A percentile compares a stretch with the other conserved stretches of the same genome.
Evolutionary conservation across 2,888 invertebrate genomes (phyloP).

Genomic region (Ochropleura leucogaster): DNA sequence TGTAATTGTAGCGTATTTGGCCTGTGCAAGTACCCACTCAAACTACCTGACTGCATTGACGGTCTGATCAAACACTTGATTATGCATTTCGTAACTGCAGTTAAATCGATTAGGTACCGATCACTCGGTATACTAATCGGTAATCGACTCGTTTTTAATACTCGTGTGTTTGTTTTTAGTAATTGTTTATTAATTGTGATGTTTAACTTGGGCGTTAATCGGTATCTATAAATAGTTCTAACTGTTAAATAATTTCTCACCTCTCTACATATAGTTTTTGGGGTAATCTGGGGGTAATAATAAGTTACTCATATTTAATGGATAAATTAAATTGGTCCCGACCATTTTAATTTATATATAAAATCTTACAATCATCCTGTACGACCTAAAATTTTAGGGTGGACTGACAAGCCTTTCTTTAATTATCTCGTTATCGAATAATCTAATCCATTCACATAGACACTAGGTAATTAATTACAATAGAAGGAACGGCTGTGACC

Average conservation of each 20-base stretch:
- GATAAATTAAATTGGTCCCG: not conserved
- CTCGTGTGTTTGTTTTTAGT: slow-evolving; percentile 44
- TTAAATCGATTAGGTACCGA: slow-evolving; percentile 61
- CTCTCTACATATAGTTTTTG: not conserved
- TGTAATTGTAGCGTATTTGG: slow-evolving; percentile 49
- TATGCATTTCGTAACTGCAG: slow-evolving; percentile 66
- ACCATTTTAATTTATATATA: no score
- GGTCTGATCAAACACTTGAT: slow-evolving; percentile 66
- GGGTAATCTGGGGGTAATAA: not conserved
- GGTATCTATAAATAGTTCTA: slow-evolving; percentile 1
- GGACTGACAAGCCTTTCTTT: not conserved
- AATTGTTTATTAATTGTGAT: slow-evolving; percentile 27
- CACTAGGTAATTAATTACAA: not conserved
- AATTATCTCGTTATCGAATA: not conserved
- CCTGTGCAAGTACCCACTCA: slow-evolving; percentile 57
- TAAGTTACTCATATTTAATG: not conserved
- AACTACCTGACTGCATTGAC: slow-evolving; percentile 65
- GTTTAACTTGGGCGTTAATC: not conserved
- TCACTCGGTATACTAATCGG: slow-evolving; percentile 49
- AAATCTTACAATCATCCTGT: not conserved
- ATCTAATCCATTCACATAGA: not conserved
- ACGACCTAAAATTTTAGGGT: not conserved
- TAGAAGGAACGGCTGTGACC: slow-evolving; percentile 4
- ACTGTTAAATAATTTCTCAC: not conserved
- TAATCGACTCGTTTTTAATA: slow-evolving; percentile 48